Conservation (phyloP, 2,113 vertebrate species). For the Martes martes region DNA sequence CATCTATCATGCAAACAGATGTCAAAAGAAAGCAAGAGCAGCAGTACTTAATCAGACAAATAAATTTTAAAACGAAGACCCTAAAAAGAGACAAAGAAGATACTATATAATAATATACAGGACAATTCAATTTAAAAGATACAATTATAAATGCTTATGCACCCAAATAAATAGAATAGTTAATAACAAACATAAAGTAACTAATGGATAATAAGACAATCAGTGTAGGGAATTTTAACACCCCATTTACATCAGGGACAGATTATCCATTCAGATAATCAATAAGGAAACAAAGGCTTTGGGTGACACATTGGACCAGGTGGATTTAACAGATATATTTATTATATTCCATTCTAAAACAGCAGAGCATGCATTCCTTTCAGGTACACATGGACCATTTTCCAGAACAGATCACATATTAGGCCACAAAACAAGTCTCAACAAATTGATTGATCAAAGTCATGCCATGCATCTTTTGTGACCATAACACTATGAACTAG, state of each 20-base stretch:
- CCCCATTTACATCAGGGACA: neutral
- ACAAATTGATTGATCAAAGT: neutral
- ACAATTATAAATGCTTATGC: neutral
- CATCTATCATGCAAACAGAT: neutral
- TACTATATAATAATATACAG: neutral
- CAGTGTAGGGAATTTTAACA: neutral
- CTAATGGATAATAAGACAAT: neutral
- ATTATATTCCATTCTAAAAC: neutral
- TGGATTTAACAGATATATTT: neutral
- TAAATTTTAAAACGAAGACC: neutral
- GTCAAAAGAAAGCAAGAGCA: neutral
- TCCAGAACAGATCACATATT: neutral
- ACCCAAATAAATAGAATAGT: neutral
- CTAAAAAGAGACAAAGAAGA: neutral
- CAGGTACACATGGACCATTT: neutral
- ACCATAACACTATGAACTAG: neutral
- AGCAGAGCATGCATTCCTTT: neutral
- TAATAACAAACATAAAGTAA: neutral
- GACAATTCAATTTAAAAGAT: neutral
- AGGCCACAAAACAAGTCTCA: neutral
- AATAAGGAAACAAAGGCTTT: neutral
- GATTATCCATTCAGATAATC: neutral
- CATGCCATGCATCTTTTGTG: neutral
- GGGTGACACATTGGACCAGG: neutral
- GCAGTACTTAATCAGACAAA: neutral